Base-by-base conservation (phyloP, 2,888 invertebrate species). In the Cephus pulcher region DNA sequence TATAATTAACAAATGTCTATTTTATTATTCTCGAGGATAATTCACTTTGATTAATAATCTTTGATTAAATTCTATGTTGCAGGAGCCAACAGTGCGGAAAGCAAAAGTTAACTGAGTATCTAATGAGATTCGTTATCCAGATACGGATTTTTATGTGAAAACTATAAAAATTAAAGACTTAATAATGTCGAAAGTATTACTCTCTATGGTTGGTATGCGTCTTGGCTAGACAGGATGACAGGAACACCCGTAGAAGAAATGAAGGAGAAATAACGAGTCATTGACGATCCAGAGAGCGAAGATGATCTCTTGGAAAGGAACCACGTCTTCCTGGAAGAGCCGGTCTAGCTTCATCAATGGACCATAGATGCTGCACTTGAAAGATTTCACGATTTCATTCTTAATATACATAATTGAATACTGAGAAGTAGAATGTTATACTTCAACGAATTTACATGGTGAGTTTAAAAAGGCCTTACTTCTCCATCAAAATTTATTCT, bases 361-460 rank as follows among this genome's bases (percentile, higher is more conserved):
- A 56, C 23, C 56, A 23, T 23, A 9, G 23, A 23, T 56, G 56
- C 23, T 56, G 23, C 23, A 9, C 56, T 9, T 23, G 23, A 56
- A 23, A 23, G 23, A 56, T 56, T 56, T 23, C 75, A 77, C 56
- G 56, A 79, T 81, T 82, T 81, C 83, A 86, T 86, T 86, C 80
- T 84, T 86, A 85, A 84, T 86, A 81, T 79, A 80, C 81, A 77
- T 77, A 80, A 84, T 81, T 81, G 79, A 81, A 75, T 78, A 79
- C 78, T 75, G 82, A 76, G 80, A 80, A 82, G 81, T 80, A 75
- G 80, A 56, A 81, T 82, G 84, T 80, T 83, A 81, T 81, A 81
- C 79, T 80, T 82, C 80, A 82, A 75, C 82, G 81, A 82, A 82
- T 80, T 80, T 80, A 74, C 33, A 73, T 40, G 6, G 23, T 56